phyloP scores from a whole-genome alignment of 2,888 invertebrate species.

The Troilus luridus region DNA sequence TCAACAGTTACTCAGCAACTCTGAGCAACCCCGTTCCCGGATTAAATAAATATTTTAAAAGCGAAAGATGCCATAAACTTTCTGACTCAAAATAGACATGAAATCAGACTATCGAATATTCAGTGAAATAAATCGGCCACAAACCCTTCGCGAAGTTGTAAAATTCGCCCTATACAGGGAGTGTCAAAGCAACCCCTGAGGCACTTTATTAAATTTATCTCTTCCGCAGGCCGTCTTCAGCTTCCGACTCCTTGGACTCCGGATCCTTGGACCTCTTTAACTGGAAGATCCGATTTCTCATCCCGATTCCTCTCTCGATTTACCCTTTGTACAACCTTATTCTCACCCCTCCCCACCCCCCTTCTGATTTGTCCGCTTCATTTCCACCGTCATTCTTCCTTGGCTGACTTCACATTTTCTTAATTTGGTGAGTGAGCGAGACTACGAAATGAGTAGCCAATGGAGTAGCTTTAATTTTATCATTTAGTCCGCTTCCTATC shows the following conservation, averaged over 20 bases:
- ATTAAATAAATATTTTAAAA: too few species aligned
- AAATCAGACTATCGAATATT: not conserved
- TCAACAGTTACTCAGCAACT: too few species aligned
- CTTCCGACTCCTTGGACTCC: not conserved
- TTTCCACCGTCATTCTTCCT: not conserved
- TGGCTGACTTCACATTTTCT: conserved; percentile 20
- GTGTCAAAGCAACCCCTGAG: not conserved
- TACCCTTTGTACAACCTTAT: conserved; percentile 53
- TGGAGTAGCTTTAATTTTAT: not conserved
- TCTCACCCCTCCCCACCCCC: not conserved
- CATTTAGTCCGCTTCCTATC: not conserved
- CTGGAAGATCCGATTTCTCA: conserved; percentile 57
- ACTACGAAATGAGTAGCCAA: not conserved
- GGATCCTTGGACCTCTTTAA: conserved; percentile 26
- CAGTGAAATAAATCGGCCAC: not conserved
- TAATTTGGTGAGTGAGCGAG: not conserved
- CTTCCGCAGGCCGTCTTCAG: conserved; percentile 41
- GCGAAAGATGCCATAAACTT: too few species aligned
- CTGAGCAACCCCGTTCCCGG: too few species aligned
- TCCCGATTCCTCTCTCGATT: conserved; percentile 56
- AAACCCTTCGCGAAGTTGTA: not conserved
- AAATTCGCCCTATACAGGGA: not conserved
- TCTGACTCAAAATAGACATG: too few species aligned
- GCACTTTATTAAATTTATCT: conserved; percentile 42
- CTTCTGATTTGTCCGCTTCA: conserved; percentile 2